Conservation (phyloP, 2,797 vertebrate species). For the Halcyon badia region DNA sequence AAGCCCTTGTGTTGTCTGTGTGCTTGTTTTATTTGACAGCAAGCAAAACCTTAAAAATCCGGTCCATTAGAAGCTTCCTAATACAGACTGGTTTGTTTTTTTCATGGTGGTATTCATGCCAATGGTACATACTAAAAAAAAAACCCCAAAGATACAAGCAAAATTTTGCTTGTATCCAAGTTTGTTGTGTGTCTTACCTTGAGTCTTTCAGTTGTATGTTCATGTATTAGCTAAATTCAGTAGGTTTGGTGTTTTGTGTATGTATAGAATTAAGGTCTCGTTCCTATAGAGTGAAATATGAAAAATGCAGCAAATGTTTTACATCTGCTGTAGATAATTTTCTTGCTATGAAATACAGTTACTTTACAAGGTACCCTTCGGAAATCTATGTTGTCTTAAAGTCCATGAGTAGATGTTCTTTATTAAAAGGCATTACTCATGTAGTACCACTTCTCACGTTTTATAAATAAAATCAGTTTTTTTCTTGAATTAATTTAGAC, state of each 20-base stretch:
- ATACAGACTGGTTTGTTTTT: no score
- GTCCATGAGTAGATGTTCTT: not conserved
- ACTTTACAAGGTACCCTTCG: not conserved
- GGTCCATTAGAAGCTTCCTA: not conserved
- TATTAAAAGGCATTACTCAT: not conserved
- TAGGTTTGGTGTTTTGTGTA: not conserved
- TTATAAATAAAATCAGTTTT: not conserved
- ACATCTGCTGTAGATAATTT: not conserved
- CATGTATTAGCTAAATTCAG: not conserved
- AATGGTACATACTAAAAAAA: accelerated
- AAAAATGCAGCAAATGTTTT: not conserved
- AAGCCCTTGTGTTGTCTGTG: not conserved
- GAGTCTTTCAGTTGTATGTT: not conserved
- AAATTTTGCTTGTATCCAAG: not conserved
- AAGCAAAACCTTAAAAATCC: not conserved
- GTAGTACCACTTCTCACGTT: not conserved
- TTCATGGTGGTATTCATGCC: not conserved
- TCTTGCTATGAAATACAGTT: not conserved
- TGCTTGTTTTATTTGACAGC: not conserved
- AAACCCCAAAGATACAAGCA: accelerated
- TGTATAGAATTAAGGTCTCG: not conserved
- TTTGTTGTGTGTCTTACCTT: not conserved
- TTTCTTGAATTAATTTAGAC: not conserved
- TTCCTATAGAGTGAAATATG: not conserved
- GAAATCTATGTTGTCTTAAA: accelerated